Base-by-base conservation (phyloP, 2,797 vertebrate genomes). In the Gallinago solitaria region DNA sequence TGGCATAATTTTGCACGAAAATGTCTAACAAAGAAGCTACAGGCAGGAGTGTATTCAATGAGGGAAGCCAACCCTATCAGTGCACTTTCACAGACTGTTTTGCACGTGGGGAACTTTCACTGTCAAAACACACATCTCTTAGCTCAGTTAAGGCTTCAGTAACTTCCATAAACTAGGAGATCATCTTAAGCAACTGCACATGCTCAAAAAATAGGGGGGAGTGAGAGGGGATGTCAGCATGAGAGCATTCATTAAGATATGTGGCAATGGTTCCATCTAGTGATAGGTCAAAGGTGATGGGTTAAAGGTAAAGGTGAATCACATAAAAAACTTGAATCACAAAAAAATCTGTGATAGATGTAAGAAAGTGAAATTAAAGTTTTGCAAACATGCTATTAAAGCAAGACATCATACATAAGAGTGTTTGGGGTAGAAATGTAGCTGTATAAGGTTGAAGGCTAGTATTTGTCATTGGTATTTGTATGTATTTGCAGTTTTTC, bases 1-100 rank as follows among this genome's bases (percentile, higher is more conserved):
- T 93, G 24, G 60, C 76, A 69, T 93, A 77, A 89, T 89, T 97
- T 86, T 84, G 60, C 73, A 71, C 91, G 64, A 85, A 97, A 83
- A 7, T 85, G 45, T 68, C 81, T 84, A 91, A 89, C 90, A 95
- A 92, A 94, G 78, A 65, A 92, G 53, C 39, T 83, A 45, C 57
- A 87, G 92, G 39, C 41, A 94, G 71, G 24, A 43, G 28, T 78
- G 12, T 74, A 37, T 95, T 91, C 57, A 73, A 19, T 70, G 80
- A 82, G 65, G 90, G 89, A 97, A 89, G 77, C 92, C 35, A 89
- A 90, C 91, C 86, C 91, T 75, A 87, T 91, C 95, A 95, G 93
- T 89, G 82, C 60, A 39, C 48, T 84, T 92, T 45, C 74, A 92
- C 4, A 27, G 89, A 77, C 65, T 94, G 45, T 63, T 93, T 90